A percentile compares a stretch with the other conserved stretches of the same genome.
Evolutionary conservation across 2,113 vertebrate genomes (phyloP).

Genomic region (Oryzias melastigma): DNA sequence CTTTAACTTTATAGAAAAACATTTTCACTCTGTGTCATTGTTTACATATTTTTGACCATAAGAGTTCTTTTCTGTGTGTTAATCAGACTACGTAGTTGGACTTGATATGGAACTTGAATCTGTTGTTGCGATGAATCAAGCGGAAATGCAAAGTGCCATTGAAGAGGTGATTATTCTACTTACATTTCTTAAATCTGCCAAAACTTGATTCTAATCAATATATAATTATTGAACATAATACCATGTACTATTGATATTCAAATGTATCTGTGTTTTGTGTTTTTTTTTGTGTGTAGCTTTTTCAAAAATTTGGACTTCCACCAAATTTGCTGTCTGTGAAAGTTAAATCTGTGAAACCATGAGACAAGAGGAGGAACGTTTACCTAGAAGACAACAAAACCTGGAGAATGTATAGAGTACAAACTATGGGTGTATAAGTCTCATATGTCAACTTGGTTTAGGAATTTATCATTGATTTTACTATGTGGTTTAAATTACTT

Average conservation of each 20-base stretch:
- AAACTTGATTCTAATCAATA: too few relatives aligned
- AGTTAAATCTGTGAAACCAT: background rate
- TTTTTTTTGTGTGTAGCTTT: background rate
- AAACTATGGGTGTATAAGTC: too few relatives aligned
- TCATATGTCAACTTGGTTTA: too few relatives aligned
- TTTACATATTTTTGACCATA: too few relatives aligned
- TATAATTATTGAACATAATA: too few relatives aligned
- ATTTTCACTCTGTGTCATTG: background rate
- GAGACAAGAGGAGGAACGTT: background rate
- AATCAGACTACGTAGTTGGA: constrained; percentile 29
- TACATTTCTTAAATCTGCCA: background rate
- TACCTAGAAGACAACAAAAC: background rate
- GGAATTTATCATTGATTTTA: too few relatives aligned
- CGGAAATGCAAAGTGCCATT: background rate
- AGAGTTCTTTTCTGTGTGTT: background rate
- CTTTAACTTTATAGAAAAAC: background rate
- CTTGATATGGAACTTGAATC: constrained; percentile 16
- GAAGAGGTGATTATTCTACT: constrained; percentile 18
- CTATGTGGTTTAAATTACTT: too few relatives aligned
- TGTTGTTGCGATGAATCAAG: background rate
- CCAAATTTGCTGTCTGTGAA: background rate
- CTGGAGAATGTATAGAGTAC: too few relatives aligned
- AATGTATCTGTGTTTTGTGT: background rate
- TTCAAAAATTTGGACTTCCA: background rate
- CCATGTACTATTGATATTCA: too few relatives aligned